A percentile compares a stretch with the other conserved stretches of the same genome.
phyloP scores from a whole-genome alignment of 2,888 invertebrate genomes.

The Therioaphis trifolii region DNA sequence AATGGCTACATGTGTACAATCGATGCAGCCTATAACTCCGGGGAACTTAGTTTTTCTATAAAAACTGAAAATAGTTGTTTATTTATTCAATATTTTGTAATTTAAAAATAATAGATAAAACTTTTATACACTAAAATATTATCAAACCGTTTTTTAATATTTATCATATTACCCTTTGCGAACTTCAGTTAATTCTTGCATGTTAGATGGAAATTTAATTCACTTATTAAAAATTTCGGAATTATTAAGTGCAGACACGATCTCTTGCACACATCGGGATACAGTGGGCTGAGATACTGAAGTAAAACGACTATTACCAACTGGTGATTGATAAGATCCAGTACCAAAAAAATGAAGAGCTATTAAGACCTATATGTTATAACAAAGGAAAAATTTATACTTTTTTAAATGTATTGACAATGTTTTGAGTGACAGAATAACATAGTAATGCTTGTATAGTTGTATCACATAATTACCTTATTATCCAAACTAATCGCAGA shows the following conservation, averaged over 20 bases:
- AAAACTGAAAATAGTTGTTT: neutral
- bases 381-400: too few relatives aligned
- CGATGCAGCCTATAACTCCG: neutral
- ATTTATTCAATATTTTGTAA: neutral
- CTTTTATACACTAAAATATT: too few relatives aligned
- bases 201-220: neutral
- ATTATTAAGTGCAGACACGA: neutral
- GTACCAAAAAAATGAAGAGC: neutral
- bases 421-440: too few relatives aligned
- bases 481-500: too few relatives aligned
- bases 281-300: neutral
- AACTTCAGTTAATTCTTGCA: neutral
- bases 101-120: neutral
- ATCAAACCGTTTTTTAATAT: too few relatives aligned
- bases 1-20: conserved; percentile 7
- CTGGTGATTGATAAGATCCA: neutral
- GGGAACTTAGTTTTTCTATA: conserved; percentile 12
- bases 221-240: neutral
- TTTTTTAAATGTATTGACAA: too few relatives aligned
- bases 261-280: neutral
- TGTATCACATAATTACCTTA: too few relatives aligned
- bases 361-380: neutral
- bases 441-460: too few relatives aligned
- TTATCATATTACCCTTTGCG: neutral
- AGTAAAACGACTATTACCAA: neutral